Evolutionary conservation across 2,113 vertebrate species (phyloP), one percentile per base, ranked within the genome.

Genomic region (Cinclus cinclus): DNA sequence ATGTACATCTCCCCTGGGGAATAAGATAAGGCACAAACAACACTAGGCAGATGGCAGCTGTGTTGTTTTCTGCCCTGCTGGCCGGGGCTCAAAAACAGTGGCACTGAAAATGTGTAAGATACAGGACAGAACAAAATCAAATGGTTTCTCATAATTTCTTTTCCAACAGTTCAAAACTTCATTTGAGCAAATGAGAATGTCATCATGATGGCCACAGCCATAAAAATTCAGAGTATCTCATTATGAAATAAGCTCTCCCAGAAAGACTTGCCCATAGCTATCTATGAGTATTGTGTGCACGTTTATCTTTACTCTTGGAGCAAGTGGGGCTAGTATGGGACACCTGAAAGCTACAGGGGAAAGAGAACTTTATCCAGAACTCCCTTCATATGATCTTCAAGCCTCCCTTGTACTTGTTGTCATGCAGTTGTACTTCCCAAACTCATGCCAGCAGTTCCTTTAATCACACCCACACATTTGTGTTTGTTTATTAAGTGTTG

Each of bases 401-500:
- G 49, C 62, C 90, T 93, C 25, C 8, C n/a, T 33, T 77, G 33
- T 62, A 74, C 83, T 83, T 95, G 67, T 87, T 93, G 87, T 87
- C 60, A 56, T 81, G 79, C n/a, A 94, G 78, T 96, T 23, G 1
- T 78, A 96, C 79, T 96, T 96, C 94, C 92, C 87, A 91, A 78
- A 92, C 78, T 87, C 83, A 53, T 93, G 88, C 90, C 76, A 94
- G 65, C 31, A 95, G 86, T 93, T 96, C 83, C 88, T 95, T 96
- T 95, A 95, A 94, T 95, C 93, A 92, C 93, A 95, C 93, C n/a
- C 83, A 87, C 69, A 60, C 73, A 78, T 83, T 92, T 94, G 71
- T 96, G 77, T 95, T 96, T 95, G 78, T 94, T 96, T 92, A 81
- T 78, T 75, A 90, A 90, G 69, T 60, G 65, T 83, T 13, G 28